Evolutionary conservation across 2,113 vertebrate genomes (phyloP).

Genomic region (Dolichallabes microphthalmus): DNA sequence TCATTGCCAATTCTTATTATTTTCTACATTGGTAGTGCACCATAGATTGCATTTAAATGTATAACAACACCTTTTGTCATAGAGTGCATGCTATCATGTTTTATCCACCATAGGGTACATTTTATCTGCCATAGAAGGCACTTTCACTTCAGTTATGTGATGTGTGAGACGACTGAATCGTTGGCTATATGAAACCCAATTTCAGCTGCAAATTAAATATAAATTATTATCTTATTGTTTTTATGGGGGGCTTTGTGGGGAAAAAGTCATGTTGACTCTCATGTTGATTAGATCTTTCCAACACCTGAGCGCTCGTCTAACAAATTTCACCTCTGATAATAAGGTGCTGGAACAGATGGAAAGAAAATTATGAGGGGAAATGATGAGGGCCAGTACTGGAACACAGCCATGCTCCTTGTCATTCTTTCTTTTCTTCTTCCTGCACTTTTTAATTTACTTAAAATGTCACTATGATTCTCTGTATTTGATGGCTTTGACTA

Average conservation of each 20-base stretch:
- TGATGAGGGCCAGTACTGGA: conserved; percentile 3
- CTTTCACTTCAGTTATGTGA: neutral
- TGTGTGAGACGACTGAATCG: neutral
- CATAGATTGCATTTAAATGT: neutral
- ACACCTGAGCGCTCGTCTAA: neutral
- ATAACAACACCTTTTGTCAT: neutral
- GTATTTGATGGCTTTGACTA: conserved; percentile 25
- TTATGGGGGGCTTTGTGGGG: neutral
- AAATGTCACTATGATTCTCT: conserved; percentile 32
- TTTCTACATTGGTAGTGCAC: neutral
- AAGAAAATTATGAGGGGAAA: neutral
- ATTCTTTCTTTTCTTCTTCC: neutral
- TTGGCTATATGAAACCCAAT: neutral
- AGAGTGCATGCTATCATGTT: neutral
- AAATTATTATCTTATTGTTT: neutral
- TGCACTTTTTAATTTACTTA: neutral
- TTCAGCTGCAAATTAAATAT: neutral
- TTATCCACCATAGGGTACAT: neutral
- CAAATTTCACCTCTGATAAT: neutral
- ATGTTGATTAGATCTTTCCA: neutral
- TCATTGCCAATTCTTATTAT: neutral
- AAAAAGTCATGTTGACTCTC: neutral
- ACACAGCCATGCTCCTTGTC: neutral
- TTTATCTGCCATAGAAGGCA: neutral
- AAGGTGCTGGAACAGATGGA: neutral